A percentile compares a stretch with the other conserved stretches of the same genome.
Evolutionary conservation across 2,888 invertebrate genomes (phyloP).

Genomic region (Hirtodrosophila trivittata): DNA sequence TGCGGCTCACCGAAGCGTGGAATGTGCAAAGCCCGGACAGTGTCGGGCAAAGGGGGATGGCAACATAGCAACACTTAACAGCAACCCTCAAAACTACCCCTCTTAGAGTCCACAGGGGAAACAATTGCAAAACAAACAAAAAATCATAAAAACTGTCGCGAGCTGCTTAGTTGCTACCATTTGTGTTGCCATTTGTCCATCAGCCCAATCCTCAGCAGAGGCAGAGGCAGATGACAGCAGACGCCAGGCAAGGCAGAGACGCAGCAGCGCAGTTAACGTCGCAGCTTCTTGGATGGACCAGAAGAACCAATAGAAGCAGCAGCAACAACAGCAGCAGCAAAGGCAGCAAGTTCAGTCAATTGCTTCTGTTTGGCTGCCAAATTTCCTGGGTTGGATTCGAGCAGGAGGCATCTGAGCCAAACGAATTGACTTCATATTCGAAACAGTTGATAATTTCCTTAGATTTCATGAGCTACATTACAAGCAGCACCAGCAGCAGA

Average conservation of each 20-base stretch:
- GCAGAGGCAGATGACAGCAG: constrained; percentile 18
- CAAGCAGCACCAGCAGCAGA: neutral
- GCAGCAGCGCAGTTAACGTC: constrained; percentile 35
- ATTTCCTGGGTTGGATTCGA: constrained; percentile 12
- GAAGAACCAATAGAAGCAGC: constrained; percentile 14
- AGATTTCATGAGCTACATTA: constrained; percentile 2
- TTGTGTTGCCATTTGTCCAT: constrained; percentile 39
- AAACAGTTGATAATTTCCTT: constrained; percentile 21
- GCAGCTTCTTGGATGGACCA: constrained; percentile 23
- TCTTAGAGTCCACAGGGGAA: constrained; percentile 61
- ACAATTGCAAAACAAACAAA: constrained; percentile 69
- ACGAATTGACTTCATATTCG: constrained; percentile 29
- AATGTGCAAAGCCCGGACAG: constrained; percentile 30
- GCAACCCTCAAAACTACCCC: constrained; percentile 44
- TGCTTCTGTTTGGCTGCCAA: constrained; percentile 67
- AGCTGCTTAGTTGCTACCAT: constrained; percentile 37
- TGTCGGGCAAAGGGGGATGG: neutral
- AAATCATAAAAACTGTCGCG: constrained; percentile 57
- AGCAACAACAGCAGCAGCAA: constrained; percentile 7
- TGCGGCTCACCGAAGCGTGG: constrained; percentile 51
- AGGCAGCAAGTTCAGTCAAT: constrained; percentile 43
- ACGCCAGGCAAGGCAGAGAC: constrained; percentile 16
- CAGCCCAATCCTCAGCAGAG: constrained; percentile 18
- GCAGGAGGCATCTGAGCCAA: neutral
- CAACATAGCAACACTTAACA: constrained; percentile 35